Evolutionary conservation across 1,140 invertebrate species (phyloP).

Genomic region (Chelonus insularis): DNA sequence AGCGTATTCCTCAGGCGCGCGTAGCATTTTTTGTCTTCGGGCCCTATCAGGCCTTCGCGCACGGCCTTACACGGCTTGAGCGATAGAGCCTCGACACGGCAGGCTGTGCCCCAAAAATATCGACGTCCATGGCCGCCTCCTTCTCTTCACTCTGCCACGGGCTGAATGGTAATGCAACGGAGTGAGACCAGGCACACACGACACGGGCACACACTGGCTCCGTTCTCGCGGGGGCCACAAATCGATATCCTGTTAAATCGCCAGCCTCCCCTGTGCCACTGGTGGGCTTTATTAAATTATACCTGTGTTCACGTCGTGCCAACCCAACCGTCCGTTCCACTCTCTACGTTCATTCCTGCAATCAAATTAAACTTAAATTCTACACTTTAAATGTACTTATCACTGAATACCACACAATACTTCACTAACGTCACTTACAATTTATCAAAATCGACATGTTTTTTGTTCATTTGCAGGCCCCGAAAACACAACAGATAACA

Average conservation of each 20-base stretch:
- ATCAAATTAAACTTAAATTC: neutral
- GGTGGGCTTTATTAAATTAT: constrained; percentile 25
- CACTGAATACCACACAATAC: neutral
- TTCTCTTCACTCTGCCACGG: constrained; percentile 27
- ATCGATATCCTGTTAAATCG: constrained; percentile 55
- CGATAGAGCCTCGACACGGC: constrained; percentile 32
- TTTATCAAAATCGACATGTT: constrained; percentile 14
- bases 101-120: constrained; percentile 55
- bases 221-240: constrained; percentile 35
- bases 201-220: constrained; percentile 19
- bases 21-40: constrained; percentile 27
- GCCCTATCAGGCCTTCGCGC: constrained; percentile 44
- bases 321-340: constrained; percentile 12
- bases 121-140: constrained; percentile 52
- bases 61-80: constrained; percentile 35
- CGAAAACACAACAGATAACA: constrained; percentile 23
- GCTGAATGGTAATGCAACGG: constrained; percentile 13
- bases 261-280: constrained; percentile 41
- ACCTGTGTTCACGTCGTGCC: constrained; percentile 23
- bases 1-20: neutral
- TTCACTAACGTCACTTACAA: constrained; percentile 3
- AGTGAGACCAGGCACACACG: constrained; percentile 23
- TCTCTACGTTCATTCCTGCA: neutral
- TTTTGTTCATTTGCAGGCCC: constrained; percentile 8
- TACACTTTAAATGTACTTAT: neutral